Evolutionary conservation across 2,113 vertebrate genomes (phyloP), one percentile per base, ranked within the genome.

Genomic region (Fregata magnificens): DNA sequence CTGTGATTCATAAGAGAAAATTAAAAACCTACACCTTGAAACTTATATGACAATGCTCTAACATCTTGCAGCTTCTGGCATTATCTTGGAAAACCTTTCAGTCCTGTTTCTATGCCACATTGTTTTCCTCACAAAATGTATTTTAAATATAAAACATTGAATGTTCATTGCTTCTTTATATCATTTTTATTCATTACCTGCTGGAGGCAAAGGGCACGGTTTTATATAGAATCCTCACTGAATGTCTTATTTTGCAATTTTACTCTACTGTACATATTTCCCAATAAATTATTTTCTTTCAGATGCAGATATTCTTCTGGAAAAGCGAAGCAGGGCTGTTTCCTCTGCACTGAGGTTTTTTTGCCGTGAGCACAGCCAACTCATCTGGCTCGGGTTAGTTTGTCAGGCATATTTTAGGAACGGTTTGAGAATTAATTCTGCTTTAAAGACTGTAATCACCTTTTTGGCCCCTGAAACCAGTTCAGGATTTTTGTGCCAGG

Each of bases 181-280:
- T 66, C 9, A 87, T 97, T 96, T 96, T 96, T 96, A 95, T 95
- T 97, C 93, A 82, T 95, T 95, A 96, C 45, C 81, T 28, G 61
- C 82, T 84, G 73, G 83, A 97, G 88, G 94, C 96, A 96, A 92
- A 96, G 96, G 95, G 80, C 95, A 97, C 4, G 3, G 70, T 95
- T 98, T 97, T 97, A 96, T 95, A 97, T 63, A 96, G 95, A 94
- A 95, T 58, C 66, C 72, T 93, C 95, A 94, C 2, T 97, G 97
- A 96, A 88, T 96, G 93, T 97, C 96, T 98, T 97, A 98, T 98
- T 98, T 98, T 98, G 97, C 95, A 88, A 91, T 96, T 97, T 97
- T 96, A 98, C 97, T 98, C 94, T 92, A 95, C 97, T 86, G 95
- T 94, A 95, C 84, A 71, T 94, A 96, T 97, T 98, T 97, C 96